A percentile compares a stretch with the other conserved stretches of the same genome.
Conservation (phyloP, 2,797 vertebrate genomes). For the Paedocypris micromegethes region DNA sequence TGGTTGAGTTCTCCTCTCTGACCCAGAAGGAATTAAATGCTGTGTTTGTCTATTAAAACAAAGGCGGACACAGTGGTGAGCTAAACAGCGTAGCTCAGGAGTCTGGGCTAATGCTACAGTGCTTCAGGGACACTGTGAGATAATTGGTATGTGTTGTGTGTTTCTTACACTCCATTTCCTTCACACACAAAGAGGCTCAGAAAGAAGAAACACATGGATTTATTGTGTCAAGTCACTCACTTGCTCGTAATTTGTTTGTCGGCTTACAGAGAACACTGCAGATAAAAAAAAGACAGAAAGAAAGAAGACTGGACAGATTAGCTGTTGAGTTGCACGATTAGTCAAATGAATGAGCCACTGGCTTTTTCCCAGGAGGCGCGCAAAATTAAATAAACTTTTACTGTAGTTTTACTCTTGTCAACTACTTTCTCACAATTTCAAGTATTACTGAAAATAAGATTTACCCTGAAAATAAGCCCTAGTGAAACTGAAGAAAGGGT, state of each 20-base stretch:
- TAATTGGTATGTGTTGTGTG: constrained; percentile 41
- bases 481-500: too few relatives aligned
- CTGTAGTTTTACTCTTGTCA: constrained; percentile 8
- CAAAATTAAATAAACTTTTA: constrained; percentile 26
- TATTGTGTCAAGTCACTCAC: constrained; percentile 35
- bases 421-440: too few relatives aligned
- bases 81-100: constrained; percentile 34
- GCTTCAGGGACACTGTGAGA: constrained; percentile 40
- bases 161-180: constrained; percentile 39
- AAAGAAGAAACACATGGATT: constrained; percentile 38
- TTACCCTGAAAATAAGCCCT: too few relatives aligned
- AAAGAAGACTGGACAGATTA: constrained; percentile 32
- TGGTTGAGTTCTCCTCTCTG: constrained; percentile 40
- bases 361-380: constrained; percentile 33
- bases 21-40: constrained; percentile 46
- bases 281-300: constrained; percentile 7
- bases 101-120: constrained; percentile 25
- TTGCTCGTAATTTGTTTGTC: constrained; percentile 37
- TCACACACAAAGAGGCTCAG: constrained; percentile 38
- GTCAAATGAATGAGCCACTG: constrained; percentile 24
- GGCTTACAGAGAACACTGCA: constrained; percentile 33
- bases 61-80: constrained; percentile 30
- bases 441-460: too few relatives aligned
- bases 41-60: constrained; percentile 44
- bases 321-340: constrained; percentile 19